Base-by-base conservation (phyloP, 2,797 vertebrate genomes). In the Typhlichthys eigenmanni region DNA sequence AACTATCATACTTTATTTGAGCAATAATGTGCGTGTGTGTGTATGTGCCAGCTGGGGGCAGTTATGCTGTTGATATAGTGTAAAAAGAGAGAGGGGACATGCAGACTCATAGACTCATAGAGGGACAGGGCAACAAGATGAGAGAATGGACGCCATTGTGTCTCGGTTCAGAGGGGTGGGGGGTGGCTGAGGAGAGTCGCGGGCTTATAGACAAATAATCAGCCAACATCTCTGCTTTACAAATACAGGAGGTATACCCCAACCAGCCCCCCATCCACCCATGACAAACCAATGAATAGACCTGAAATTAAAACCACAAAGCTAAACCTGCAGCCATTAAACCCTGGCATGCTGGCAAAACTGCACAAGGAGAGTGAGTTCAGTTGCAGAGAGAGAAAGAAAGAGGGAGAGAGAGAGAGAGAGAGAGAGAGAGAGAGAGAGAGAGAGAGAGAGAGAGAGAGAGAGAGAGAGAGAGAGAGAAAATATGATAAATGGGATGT, bases 401-500 rank as follows among this genome's bases (percentile, higher is more conserved):
- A 3, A 24, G 24, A 19, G 19, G 2, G 63, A 68, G 51, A 59
- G 47, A 75, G 64, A 13, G 1, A 47, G 38, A 12, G 34, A 13
- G 2, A 69, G 52, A 19, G 19, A 19, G 19, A 19, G 19, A 19
- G 19, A 19, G 19, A 19, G 1, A 19, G 17, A 19, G 17, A 1
- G 17, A 19, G 17, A 19, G 17, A 19, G 63, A 67, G 51, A 59
- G 47, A 75, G 64, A 13, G 1, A 47, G 38, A 12, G 17, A 11
- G 2, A 69, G 52, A 46, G 43, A 55, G 55, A 68, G 64, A 11
- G 56, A 74, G 74, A 62, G 74, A 63, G 75, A 78, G 72, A 68
- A 88, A 87, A 90, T 87, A 89, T 88, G 85, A 92, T 88, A 85
- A 89, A 88, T 87, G 83, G 78, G 59, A 69, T 80, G 79, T 82